Percentiles rank a stretch among this genome's conserved stretches.
Evolutionary conservation across 2,113 vertebrate species (phyloP).

Genomic region (Nycticorax nycticorax): DNA sequence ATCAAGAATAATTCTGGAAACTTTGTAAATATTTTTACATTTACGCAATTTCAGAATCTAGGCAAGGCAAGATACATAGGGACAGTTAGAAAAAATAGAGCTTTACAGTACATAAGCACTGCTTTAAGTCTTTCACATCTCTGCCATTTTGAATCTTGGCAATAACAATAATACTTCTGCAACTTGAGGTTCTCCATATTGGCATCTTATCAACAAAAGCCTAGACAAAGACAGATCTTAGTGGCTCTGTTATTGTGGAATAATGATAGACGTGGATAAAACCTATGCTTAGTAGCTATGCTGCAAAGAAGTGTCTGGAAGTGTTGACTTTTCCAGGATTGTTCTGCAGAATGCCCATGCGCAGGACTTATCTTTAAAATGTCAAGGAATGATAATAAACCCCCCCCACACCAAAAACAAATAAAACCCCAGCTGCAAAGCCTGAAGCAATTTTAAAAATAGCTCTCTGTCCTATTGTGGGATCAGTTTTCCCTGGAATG

Average conservation of each 20-base stretch:
- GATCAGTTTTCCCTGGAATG: constrained; percentile 28
- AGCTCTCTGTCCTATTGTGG: constrained; percentile 49
- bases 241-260: background rate
- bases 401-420: background rate
- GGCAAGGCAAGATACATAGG: background rate
- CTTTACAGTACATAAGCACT: background rate
- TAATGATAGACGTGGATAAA: background rate
- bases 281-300: background rate
- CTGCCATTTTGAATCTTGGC: background rate
- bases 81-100: background rate
- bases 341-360: background rate
- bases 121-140: background rate
- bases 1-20: background rate
- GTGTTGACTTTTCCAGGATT: background rate
- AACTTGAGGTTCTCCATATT: background rate
- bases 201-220: background rate
- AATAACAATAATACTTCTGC: background rate
- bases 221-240: background rate
- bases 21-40: background rate
- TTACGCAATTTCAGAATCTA: background rate
- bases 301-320: background rate
- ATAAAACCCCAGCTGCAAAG: constrained; percentile 51
- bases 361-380: constrained; percentile 31
- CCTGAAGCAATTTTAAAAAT: constrained; percentile 59
- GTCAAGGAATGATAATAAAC: constrained; percentile 37